Conservation (phyloP, 2,888 invertebrate genomes). For the Pristionchus entomophagus region DNA sequence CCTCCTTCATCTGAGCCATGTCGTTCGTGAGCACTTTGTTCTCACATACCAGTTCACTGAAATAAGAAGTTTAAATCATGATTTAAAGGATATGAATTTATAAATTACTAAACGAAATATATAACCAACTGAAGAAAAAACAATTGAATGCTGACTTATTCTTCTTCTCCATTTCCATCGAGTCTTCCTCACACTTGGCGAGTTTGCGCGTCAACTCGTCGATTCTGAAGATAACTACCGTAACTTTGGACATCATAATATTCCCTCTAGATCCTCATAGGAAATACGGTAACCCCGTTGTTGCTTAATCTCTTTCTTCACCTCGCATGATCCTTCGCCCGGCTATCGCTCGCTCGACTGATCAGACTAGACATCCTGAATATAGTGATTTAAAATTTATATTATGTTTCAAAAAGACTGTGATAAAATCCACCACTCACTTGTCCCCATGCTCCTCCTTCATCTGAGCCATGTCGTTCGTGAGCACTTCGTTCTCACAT, state of each 20-base stretch:
- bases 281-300: too few species aligned
- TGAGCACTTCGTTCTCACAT: background rate
- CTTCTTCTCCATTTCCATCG: too few species aligned
- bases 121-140: background rate
- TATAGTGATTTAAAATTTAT: too few species aligned
- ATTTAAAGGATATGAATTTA: too few species aligned
- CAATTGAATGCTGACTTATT: background rate
- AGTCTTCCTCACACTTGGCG: too few species aligned
- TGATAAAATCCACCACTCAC: background rate
- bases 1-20: background rate
- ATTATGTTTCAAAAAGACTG: too few species aligned
- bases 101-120: background rate
- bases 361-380: too few species aligned
- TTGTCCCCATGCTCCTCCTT: background rate
- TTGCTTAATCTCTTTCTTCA: too few species aligned
- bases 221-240: background rate
- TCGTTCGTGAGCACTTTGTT: background rate
- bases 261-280: too few species aligned
- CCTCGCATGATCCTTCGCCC: too few species aligned
- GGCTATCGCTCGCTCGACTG: too few species aligned
- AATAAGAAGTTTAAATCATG: background rate
- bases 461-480: background rate
- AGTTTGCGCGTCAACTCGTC: background rate
- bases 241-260: too few species aligned
- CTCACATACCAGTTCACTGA: background rate